Base-by-base conservation (phyloP, 1,140 invertebrate species). In the Drosophila pseudoananassae region DNA sequence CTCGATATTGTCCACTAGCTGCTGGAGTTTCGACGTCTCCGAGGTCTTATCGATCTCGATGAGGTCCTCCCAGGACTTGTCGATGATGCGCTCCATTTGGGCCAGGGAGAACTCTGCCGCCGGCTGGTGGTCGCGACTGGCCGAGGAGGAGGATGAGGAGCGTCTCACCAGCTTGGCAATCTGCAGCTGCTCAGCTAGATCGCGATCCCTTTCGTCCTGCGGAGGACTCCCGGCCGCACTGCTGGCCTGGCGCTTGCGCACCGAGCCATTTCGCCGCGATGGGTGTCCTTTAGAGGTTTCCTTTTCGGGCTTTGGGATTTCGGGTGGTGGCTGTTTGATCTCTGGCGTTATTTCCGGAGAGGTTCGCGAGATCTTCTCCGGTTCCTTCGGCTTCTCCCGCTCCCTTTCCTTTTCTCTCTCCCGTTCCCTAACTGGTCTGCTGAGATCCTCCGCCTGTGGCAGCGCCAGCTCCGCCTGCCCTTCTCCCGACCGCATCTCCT, bases 1-100 rank as follows among this genome's bases (percentile, higher is more conserved):
- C 91, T 99, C 98, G 57, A 99, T 98, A 92, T 98, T 99, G 92
- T 99, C 97, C 17, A 99, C 98, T 72, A 99, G 93, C 89, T 98
- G 96, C 92, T 99, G 97, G 14, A 99, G 93, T 93, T 99, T 99
- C 4, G 96, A 96, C 1, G 98, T 98, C 93, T 99, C 98, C 14
- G 97, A 97, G 3, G 98, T 97, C 33, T 91, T 91, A 45, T 90
- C 91, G 17, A 99, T 96, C 93, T 99, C 98, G 91, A 99, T 99
- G 12, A 99, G 93, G 91, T 96, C 97, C 92, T 99, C 98, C 96
- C 97, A 98, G 1, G 98, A 97, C 92, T 98, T 99, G 90, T 99
- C 98, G 78, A 91, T 90, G 43, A 91, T 90, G 45, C 87, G 87
- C 56, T 91, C 90, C 81, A 91, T 91, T 49, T 91, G 90, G 4